These are phyloP conservation scores for Taenaris catops DNA, from an alignment of 2,888 invertebrate genomes.

Conservation along the genomic window DNA sequence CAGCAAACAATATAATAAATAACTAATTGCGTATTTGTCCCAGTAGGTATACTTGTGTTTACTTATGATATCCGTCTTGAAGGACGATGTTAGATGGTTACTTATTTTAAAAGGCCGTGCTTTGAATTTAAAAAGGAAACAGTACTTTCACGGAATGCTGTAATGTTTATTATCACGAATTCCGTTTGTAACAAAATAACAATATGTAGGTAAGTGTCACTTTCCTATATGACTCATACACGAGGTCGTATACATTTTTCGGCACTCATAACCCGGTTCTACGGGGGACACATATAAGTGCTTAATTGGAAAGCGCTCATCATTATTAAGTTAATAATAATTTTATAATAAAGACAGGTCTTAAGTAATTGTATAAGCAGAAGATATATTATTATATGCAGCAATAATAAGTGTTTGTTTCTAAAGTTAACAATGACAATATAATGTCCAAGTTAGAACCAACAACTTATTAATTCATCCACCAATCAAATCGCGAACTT, in stretches of 20 bases:
- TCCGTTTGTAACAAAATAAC: constrained; percentile 16
- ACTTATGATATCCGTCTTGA: constrained; percentile 11
- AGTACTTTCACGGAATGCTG: constrained; percentile 25
- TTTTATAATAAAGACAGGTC: no score
- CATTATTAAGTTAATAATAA: no score
- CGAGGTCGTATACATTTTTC: constrained; percentile 10
- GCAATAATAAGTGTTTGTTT: no score
- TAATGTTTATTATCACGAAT: constrained; percentile 18
- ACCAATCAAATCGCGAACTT: no score
- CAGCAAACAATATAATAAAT: no score
- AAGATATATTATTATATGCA: no score
- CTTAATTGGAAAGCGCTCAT: constrained; percentile 4
- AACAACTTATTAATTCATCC: no score
- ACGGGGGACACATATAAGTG: neutral
- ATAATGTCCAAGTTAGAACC: no score
- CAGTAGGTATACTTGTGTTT: no score
- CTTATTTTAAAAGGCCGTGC: constrained; percentile 24
- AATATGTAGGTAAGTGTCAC: constrained; percentile 17
- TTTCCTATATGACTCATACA: constrained; percentile 19
- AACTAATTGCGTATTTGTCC: no score
- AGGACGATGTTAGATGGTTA: constrained; percentile 26
- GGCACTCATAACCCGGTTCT: constrained; percentile 8
- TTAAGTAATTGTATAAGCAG: no score
- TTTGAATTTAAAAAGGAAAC: constrained; percentile 22
- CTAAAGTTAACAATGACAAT: no score